These are phyloP conservation scores for Goniozus legneri DNA, from an alignment of 1,140 invertebrate genomes.

Conservation along the genomic window DNA sequence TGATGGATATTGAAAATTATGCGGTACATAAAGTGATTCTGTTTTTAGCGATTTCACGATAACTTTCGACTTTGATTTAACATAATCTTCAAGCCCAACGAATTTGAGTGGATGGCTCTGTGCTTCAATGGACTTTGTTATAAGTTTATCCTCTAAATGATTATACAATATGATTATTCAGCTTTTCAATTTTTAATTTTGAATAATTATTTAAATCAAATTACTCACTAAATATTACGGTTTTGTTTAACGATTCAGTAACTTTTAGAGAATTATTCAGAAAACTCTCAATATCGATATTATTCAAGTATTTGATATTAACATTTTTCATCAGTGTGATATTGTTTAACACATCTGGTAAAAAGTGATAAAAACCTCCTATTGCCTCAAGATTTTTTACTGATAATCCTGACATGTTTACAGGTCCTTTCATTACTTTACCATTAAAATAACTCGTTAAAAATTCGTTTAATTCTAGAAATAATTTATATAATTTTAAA, in stretches of 20 bases:
- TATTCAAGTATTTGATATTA: constrained; percentile 5
- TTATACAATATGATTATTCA: too few species aligned
- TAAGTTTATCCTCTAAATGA: too few species aligned
- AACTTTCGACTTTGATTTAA: too few species aligned
- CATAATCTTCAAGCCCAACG: too few species aligned
- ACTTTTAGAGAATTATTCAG: neutral
- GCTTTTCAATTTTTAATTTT: too few species aligned
- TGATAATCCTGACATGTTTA: constrained; percentile 16
- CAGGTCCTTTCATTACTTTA: constrained; percentile 14
- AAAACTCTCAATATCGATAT: neutral
- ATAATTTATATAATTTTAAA: too few species aligned
- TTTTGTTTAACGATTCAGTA: neutral
- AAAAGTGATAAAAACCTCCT: constrained; percentile 13
- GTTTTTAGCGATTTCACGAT: constrained; percentile 10
- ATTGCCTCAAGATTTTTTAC: constrained; percentile 12
- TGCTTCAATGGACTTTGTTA: too few species aligned
- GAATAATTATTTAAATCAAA: too few species aligned
- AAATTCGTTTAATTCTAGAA: constrained; percentile 19
- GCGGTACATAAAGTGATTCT: constrained; percentile 8
- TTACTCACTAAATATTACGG: constrained; percentile 3
- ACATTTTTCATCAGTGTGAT: constrained; percentile 20
- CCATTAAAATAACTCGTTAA: constrained; percentile 15
- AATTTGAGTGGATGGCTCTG: too few species aligned
- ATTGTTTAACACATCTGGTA: constrained; percentile 19
- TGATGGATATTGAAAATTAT: constrained; percentile 3